These are phyloP conservation scores for Brachionus sp. DNA, from an alignment of 1,140 invertebrate species.

Conservation along the genomic window DNA sequence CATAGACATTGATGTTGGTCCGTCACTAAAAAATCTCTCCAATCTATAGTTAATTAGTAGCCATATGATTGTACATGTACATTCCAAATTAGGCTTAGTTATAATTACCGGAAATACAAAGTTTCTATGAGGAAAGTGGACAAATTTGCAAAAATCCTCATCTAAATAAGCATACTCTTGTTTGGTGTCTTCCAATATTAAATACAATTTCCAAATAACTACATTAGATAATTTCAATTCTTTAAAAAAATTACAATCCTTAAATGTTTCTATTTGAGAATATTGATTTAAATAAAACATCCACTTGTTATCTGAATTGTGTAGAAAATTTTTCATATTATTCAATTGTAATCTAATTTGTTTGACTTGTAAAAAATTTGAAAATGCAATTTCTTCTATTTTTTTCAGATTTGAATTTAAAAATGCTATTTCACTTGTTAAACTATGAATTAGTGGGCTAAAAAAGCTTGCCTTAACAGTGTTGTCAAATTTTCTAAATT, in stretches of 20 bases:
- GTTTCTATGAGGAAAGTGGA: background rate
- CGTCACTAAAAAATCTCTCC: background rate
- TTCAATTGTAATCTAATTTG: background rate
- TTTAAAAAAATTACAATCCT: background rate
- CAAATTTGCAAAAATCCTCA: background rate
- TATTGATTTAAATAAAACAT: background rate
- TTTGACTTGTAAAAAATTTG: background rate
- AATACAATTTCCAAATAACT: background rate
- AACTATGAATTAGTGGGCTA: background rate
- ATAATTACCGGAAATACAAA: constrained; percentile 7
- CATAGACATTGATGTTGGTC: background rate
- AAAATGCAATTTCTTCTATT: background rate
- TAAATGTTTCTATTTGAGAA: background rate
- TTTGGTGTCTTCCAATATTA: background rate
- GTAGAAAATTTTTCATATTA: background rate
- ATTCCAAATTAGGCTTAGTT: background rate
- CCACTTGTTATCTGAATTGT: background rate
- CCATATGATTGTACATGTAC: background rate
- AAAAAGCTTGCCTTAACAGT: background rate
- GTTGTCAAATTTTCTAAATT: background rate
- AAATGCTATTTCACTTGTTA: background rate
- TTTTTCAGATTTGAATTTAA: background rate
- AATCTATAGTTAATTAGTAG: background rate
- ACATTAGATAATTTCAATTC: background rate
- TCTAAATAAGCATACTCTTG: background rate